Percentiles rank a stretch among this genome's conserved stretches.
phyloP scores from a whole-genome alignment of 1,140 invertebrate species.

The Caenorhabditis brenneri region DNA sequence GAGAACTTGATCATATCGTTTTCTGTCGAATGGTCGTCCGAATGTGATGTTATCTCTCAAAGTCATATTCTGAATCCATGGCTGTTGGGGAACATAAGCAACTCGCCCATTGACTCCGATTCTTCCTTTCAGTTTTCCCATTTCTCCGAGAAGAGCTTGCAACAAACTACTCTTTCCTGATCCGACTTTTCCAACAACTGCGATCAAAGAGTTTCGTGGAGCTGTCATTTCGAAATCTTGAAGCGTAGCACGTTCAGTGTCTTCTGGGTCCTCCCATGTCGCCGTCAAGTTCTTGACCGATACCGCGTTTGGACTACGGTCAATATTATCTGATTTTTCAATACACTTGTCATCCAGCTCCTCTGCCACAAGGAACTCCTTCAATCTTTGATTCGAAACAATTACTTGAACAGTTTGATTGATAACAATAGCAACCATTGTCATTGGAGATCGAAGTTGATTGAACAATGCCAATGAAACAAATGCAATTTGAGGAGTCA shows the following conservation, averaged over 20 bases:
- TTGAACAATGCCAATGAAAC: conserved; percentile 77
- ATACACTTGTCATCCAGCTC: conserved; percentile 60
- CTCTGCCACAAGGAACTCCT: conserved; percentile 67
- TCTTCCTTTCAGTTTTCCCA: conserved; percentile 52
- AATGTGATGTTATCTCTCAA: conserved; percentile 85
- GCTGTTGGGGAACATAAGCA: conserved; percentile 72
- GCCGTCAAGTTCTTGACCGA: conserved; percentile 45
- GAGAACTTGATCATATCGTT: conserved; percentile 72
- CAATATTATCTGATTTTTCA: conserved; percentile 19
- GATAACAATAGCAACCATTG: conserved; percentile 62
- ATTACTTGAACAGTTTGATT: conserved; percentile 59
- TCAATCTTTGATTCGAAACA: conserved; percentile 65
- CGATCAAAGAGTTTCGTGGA: conserved; percentile 76
- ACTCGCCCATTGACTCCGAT: conserved; percentile 49
- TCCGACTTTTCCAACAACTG: conserved; percentile 81
- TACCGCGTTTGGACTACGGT: conserved; percentile 23
- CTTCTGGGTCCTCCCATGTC: conserved; percentile 31
- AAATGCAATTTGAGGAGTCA: conserved; percentile 76
- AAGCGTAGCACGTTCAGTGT: conserved; percentile 47
- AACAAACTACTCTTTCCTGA: conserved; percentile 82
- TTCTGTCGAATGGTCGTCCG: conserved; percentile 74
- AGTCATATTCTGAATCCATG: conserved; percentile 83
- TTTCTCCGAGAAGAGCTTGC: conserved; percentile 75
- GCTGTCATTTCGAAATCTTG: conserved; percentile 56
- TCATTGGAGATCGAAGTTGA: conserved; percentile 72